Conservation (phyloP, 2,888 invertebrate species). For the Lycia hirtaria region DNA sequence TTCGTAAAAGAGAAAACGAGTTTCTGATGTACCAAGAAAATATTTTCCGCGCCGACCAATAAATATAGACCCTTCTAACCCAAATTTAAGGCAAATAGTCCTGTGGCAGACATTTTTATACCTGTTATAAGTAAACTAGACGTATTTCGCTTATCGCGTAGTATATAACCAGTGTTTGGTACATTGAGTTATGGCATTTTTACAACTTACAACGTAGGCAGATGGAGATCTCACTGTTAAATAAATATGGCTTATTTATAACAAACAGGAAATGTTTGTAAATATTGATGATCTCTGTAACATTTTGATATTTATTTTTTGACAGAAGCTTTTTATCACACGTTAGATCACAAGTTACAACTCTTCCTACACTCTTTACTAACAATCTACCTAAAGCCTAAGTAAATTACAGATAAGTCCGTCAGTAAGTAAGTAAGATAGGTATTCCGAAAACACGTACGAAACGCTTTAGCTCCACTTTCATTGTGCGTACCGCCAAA, state of each 20-base stretch:
- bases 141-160: conserved; percentile 31
- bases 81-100: conserved; percentile 39
- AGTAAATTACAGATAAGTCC: too few relatives aligned
- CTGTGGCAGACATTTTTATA: conserved; percentile 39
- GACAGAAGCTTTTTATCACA: too few relatives aligned
- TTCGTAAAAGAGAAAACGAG: conserved; percentile 51
- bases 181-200: conserved; percentile 39
- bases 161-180: conserved; percentile 30
- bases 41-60: conserved; percentile 26
- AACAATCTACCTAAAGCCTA: too few relatives aligned
- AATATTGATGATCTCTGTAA: conserved; percentile 23
- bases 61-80: conserved; percentile 34
- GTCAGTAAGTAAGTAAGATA: too few relatives aligned
- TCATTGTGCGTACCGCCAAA: too few relatives aligned
- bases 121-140: conserved; percentile 35
- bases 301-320: too few relatives aligned
- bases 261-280: conserved; percentile 28
- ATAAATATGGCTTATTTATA: conserved; percentile 41
- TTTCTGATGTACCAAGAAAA: conserved; percentile 38
- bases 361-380: too few relatives aligned
- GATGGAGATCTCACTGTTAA: conserved; percentile 34
- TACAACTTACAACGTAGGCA: conserved; percentile 36
- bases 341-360: too few relatives aligned
- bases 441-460: too few relatives aligned
- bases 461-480: too few relatives aligned